Evolutionary conservation across 2,888 invertebrate species (phyloP).

Genomic region (Taphrorychus bicolor): DNA sequence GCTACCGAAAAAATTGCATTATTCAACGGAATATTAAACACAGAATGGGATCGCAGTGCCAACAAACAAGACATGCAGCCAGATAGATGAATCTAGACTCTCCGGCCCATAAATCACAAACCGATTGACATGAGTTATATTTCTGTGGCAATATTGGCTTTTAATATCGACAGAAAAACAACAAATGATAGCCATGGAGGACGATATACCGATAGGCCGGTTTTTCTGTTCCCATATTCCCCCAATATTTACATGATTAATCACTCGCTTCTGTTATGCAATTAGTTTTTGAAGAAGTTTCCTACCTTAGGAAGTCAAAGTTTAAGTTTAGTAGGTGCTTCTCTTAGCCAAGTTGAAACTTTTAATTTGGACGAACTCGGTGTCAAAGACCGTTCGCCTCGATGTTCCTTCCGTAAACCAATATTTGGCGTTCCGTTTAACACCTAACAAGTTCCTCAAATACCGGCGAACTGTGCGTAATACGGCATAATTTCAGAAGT

Average conservation of each 20-base stretch:
- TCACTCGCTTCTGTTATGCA: neutral
- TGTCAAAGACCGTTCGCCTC: slow-evolving; percentile 26
- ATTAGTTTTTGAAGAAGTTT: neutral
- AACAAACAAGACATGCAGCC: slow-evolving; percentile 26
- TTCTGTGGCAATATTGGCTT: slow-evolving; percentile 35
- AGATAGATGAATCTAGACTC: slow-evolving; percentile 27
- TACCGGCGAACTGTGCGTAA: slow-evolving; percentile 25
- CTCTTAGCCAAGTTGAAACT: too few relatives aligned
- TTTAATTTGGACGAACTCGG: slow-evolving; percentile 15
- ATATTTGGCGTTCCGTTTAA: slow-evolving; percentile 32
- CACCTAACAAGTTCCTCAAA: slow-evolving; percentile 32
- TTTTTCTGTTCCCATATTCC: neutral
- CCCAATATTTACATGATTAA: neutral
- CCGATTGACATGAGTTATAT: slow-evolving; percentile 33
- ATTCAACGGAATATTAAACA: slow-evolving; percentile 22
- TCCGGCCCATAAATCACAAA: slow-evolving; percentile 23
- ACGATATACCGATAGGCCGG: neutral
- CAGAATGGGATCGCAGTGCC: neutral
- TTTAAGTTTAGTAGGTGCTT: too few relatives aligned
- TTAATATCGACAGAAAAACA: slow-evolving; percentile 19
- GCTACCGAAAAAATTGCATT: slow-evolving; percentile 13
- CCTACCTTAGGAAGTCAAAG: too few relatives aligned
- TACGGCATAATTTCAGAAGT: slow-evolving; percentile 28
- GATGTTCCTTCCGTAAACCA: slow-evolving; percentile 12
- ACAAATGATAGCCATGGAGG: slow-evolving; percentile 8